These are phyloP conservation scores for Microctonus hyperodae DNA, from an alignment of 2,888 invertebrate species.

Conservation along the genomic window DNA sequence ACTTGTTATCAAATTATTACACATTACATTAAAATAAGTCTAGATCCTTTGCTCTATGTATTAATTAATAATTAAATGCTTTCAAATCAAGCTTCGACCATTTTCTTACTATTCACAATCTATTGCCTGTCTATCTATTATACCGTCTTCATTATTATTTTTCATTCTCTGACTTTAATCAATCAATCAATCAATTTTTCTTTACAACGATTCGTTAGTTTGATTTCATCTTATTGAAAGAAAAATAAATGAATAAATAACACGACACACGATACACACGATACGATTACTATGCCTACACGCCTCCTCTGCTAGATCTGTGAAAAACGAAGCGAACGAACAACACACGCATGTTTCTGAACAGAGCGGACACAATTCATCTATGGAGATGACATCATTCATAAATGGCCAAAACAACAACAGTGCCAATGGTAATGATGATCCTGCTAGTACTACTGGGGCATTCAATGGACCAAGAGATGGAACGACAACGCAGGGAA, in stretches of 20 bases:
- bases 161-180: background rate
- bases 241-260: conserved; percentile 18
- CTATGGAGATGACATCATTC: conserved; percentile 63
- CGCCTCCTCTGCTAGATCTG: conserved; percentile 57
- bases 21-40: background rate
- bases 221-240: conserved; percentile 43
- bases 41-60: conserved; percentile 21
- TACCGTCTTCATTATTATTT: background rate
- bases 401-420: conserved; percentile 63
- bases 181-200: conserved; percentile 29
- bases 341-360: conserved; percentile 61
- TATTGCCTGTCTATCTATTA: conserved; percentile 25
- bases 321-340: conserved; percentile 61
- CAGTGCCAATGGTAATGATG: conserved; percentile 53
- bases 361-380: conserved; percentile 62
- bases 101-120: conserved; percentile 41
- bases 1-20: background rate
- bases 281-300: conserved; percentile 54
- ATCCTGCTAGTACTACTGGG: conserved; percentile 47
- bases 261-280: conserved; percentile 52
- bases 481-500: conserved; percentile 26
- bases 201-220: conserved; percentile 47
- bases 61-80: background rate
- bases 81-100: conserved; percentile 33
- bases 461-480: conserved; percentile 48